Percentiles rank a stretch among this genome's conserved stretches.
phyloP scores from a whole-genome alignment of 2,113 vertebrate genomes.

The Orthonyx spaldingii region DNA sequence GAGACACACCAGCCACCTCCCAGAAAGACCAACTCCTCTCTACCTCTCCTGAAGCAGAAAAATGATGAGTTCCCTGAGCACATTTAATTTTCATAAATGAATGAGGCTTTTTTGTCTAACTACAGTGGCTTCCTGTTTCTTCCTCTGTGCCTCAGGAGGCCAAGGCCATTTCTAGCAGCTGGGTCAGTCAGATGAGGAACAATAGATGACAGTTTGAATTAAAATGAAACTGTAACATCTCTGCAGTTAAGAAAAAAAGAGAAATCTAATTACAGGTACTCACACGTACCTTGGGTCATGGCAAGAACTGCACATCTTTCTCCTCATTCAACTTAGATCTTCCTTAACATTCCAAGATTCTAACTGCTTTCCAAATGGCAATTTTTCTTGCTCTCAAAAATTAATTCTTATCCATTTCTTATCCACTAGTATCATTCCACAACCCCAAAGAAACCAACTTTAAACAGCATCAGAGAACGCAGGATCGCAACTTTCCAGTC shows the following conservation, averaged over 20 bases:
- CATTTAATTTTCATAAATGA: neutral
- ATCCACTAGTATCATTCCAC: neutral
- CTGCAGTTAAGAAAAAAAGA: neutral
- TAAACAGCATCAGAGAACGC: neutral
- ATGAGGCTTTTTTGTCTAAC: neutral
- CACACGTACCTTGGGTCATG: neutral
- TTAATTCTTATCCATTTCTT: neutral
- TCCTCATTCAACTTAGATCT: neutral
- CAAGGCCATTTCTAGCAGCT: neutral
- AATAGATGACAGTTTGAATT: neutral
- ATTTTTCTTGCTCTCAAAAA: neutral
- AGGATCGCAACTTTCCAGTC: rapidly evolving
- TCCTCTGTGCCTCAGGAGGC: neutral
- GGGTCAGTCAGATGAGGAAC: neutral
- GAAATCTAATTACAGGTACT: neutral
- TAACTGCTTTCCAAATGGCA: neutral
- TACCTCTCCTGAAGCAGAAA: neutral
- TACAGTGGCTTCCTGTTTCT: neutral
- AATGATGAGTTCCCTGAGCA: neutral
- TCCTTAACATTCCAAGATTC: neutral
- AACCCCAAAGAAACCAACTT: neutral
- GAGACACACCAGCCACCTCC: neutral
- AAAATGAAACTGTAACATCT: neutral
- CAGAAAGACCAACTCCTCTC: neutral
- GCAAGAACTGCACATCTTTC: neutral